phyloP scores from a whole-genome alignment of 1,140 invertebrate genomes.

The Halesus radiatus region DNA sequence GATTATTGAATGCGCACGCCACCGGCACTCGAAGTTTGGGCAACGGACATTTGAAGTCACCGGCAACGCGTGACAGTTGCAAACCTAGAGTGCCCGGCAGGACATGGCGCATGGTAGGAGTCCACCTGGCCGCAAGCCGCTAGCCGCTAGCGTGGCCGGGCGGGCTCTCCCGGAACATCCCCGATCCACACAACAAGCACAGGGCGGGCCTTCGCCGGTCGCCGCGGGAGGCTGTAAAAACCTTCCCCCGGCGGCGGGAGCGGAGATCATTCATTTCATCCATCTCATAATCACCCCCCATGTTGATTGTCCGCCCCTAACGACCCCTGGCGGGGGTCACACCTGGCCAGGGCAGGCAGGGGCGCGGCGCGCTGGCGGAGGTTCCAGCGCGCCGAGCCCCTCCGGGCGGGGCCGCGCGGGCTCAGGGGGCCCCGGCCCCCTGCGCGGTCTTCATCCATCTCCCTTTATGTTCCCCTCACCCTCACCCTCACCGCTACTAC shows the following conservation, averaged over 20 bases:
- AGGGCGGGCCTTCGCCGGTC: not conserved
- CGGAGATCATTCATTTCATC: slow-evolving; percentile 14
- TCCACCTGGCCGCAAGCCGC: not conserved
- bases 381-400: slow-evolving; percentile 29
- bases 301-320: not conserved
- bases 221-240: slow-evolving; percentile 8
- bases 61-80: not conserved
- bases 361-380: slow-evolving; percentile 20
- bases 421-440: slow-evolving; percentile 48
- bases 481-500: slow-evolving; percentile 15
- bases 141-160: not conserved
- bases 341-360: not conserved
- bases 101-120: not conserved
- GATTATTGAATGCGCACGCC: not conserved
- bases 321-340: not conserved
- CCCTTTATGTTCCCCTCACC: slow-evolving; percentile 12
- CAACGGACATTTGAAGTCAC: slow-evolving; percentile 15
- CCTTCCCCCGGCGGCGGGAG: not conserved
- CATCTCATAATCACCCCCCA: slow-evolving; percentile 12
- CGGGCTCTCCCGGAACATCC: too few relatives aligned
- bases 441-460: slow-evolving; percentile 41
- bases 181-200: too few relatives aligned
- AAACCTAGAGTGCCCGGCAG: not conserved
- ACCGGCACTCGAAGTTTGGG: not conserved
- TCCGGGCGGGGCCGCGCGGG: slow-evolving; percentile 45